phyloP scores from a whole-genome alignment of 1,140 invertebrate species.

The Mizuhopecten yessoensis region DNA sequence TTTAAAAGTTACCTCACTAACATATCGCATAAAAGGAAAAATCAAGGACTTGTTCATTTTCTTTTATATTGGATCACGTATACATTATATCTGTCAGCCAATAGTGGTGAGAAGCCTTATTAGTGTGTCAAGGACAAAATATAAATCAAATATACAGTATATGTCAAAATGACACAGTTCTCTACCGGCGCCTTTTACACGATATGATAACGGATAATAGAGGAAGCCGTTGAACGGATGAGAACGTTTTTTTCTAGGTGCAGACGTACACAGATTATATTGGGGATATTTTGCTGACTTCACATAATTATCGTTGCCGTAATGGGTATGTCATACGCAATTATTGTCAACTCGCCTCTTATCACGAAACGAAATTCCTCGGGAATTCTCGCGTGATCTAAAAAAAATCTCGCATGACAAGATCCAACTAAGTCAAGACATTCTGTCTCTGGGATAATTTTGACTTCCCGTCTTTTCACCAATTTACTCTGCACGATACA shows the following conservation, averaged over 20 bases:
- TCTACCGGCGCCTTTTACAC: background rate
- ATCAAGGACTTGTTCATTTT: too few species aligned
- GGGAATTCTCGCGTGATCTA: background rate
- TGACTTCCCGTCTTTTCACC: background rate
- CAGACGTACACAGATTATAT: background rate
- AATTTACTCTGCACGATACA: background rate
- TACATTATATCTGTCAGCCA: too few species aligned
- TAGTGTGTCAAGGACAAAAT: too few species aligned
- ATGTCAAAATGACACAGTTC: background rate
- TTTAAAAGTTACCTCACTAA: too few species aligned
- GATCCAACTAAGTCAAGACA: background rate
- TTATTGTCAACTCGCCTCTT: background rate
- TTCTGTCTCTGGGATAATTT: slow-evolving; percentile 12
- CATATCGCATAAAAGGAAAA: too few species aligned
- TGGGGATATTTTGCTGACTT: background rate
- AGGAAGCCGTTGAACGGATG: background rate
- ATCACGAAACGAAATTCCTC: slow-evolving; percentile 13
- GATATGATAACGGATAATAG: background rate
- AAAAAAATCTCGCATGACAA: background rate
- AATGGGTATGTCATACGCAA: background rate
- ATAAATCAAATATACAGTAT: background rate
- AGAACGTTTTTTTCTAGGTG: background rate
- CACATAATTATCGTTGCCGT: background rate
- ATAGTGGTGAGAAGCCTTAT: too few species aligned
- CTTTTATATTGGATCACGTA: too few species aligned